These are phyloP conservation scores for Echeneis naucrates DNA, from an alignment of 2,797 vertebrate genomes.

Conservation along the genomic window DNA sequence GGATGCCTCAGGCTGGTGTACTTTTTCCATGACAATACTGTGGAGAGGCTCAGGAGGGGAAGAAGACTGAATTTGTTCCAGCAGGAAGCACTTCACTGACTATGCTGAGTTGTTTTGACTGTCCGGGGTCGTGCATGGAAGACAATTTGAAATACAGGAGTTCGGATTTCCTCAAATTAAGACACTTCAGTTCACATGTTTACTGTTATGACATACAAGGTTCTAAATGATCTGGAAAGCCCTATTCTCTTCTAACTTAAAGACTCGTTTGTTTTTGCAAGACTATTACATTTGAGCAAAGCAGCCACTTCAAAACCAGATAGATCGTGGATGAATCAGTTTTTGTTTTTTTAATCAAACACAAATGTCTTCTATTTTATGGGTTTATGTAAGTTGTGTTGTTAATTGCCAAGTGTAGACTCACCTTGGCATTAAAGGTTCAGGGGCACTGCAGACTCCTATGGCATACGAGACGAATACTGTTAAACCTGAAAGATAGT, in stretches of 20 bases:
- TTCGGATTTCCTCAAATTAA: slow-evolving; percentile 62
- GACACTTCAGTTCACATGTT: slow-evolving; percentile 35
- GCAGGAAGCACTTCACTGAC: slow-evolving; percentile 66
- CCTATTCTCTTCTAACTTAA: slow-evolving; percentile 24
- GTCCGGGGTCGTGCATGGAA: slow-evolving; percentile 29
- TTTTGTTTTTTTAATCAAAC: neutral
- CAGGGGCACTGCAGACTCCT: neutral
- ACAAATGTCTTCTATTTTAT: neutral
- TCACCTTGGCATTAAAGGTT: slow-evolving; percentile 4
- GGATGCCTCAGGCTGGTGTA: slow-evolving; percentile 60
- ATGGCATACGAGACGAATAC: neutral
- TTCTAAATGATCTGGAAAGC: slow-evolving; percentile 43
- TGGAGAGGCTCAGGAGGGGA: slow-evolving; percentile 53
- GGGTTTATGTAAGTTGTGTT: neutral
- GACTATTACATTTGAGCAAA: slow-evolving; percentile 8
- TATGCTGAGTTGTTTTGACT: slow-evolving; percentile 66
- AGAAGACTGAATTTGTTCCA: slow-evolving; percentile 56
- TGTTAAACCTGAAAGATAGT: slow-evolving; percentile 20
- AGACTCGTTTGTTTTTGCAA: slow-evolving; percentile 6
- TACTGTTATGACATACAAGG: slow-evolving; percentile 21
- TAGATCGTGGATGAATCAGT: neutral
- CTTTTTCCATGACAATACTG: slow-evolving; percentile 62
- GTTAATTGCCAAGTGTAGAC: neutral
- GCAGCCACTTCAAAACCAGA: neutral
- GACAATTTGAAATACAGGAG: slow-evolving; percentile 55